These are phyloP conservation scores for Forficula auricularia DNA, from an alignment of 1,140 invertebrate genomes.

Conservation along the genomic window DNA sequence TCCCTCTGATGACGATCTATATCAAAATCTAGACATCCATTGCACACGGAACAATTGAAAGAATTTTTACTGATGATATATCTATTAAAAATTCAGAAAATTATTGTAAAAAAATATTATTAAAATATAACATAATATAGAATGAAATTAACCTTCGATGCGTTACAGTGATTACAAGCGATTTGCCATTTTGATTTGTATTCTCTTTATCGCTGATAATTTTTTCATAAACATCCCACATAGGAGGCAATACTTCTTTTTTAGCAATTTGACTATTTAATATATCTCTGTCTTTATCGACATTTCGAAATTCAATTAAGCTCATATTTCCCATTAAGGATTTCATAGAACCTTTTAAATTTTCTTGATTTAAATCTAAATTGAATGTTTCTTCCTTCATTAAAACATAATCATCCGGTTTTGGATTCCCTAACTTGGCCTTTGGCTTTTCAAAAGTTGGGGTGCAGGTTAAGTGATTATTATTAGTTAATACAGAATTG, in stretches of 20 bases:
- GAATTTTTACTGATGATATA: conserved; percentile 18
- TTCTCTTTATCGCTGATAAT: conserved; percentile 4
- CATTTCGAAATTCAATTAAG: too few relatives aligned
- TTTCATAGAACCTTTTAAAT: too few relatives aligned
- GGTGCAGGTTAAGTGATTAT: too few relatives aligned
- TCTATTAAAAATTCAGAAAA: not conserved
- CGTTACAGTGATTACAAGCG: conserved; percentile 8
- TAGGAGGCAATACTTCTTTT: conserved; percentile 18
- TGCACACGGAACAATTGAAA: conserved; percentile 19
- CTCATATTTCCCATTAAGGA: too few relatives aligned
- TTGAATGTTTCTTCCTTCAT: conserved; percentile 21
- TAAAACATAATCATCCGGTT: conserved; percentile 19
- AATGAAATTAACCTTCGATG: conserved; percentile 10
- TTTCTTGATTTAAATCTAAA: conserved; percentile 10
- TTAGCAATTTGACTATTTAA: conserved; percentile 13
- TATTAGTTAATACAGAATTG: too few relatives aligned
- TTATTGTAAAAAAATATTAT: too few relatives aligned
- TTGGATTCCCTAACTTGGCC: conserved; percentile 15
- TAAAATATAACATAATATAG: too few relatives aligned
- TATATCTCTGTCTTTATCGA: conserved; percentile 15
- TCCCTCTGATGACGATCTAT: conserved; percentile 15
- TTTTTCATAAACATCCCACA: conserved; percentile 21
- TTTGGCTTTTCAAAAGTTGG: too few relatives aligned
- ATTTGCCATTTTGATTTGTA: too few relatives aligned
- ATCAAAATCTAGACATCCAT: conserved; percentile 18